Base-by-base conservation (phyloP, 2,888 invertebrate genomes). In the Tryphoninae sp. region DNA sequence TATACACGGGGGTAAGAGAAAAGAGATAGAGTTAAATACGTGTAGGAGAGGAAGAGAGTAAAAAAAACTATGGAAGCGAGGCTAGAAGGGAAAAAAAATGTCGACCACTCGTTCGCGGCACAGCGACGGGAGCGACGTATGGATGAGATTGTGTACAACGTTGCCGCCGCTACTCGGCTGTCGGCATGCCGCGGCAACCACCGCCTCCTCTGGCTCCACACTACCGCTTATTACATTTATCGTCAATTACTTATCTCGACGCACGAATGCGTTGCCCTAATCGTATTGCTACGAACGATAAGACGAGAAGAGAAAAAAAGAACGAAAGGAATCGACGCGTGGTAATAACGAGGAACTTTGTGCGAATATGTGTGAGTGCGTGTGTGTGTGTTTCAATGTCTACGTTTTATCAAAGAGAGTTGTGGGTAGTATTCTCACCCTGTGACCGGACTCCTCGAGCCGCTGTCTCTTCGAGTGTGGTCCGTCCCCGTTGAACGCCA, bases 401-500 rank as follows among this genome's bases (percentile, higher is more conserved):
- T 51, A 51, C 51, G 51, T n/a, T 58, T 19, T 58, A 16, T 58
- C 55, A 9, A n/a, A 19, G 19, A 22, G 55, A 58, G 8, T 26
- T 68, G 19, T 19, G 19, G 59, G 26, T 13, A 22, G 23, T 22
- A 22, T 62, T 87, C 91, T 90, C 84, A 92, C 92, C 89, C 92
- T 89, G 87, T 92, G 91, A 67, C 91, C 91, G 65, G 91, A 90
- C 86, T 91, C 92, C 84, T 92, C 92, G 86, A 92, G 90, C 80
- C 92, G 90, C 84, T 92, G 92, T 86, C 93, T 91, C 88, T 93
- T 93, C 68, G 92, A 92, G 87, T 92, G 91, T 81, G 92, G 92
- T 83, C 92, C 92, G 88, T 93, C 92, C 83, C 92, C 93, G 90
- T 93, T 93, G 90, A 92, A 93, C 88, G 93, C 92, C 93, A 92